Conservation (phyloP, 2,113 vertebrate species). For the Brienomyrus longianalis region DNA sequence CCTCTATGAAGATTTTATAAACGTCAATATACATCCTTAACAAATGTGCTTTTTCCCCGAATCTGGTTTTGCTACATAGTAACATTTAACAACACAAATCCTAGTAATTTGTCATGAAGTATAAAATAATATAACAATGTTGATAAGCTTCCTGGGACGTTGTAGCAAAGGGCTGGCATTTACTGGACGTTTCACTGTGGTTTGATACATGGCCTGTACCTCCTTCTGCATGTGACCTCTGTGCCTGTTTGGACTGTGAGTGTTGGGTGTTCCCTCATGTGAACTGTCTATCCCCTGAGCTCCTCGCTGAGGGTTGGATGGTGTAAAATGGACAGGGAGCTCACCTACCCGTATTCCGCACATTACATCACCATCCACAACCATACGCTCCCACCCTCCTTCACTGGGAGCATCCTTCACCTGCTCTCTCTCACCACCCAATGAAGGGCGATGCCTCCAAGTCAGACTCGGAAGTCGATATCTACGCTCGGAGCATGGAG, state of each 20-base stretch:
- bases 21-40: background rate
- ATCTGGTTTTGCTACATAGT: background rate
- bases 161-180: constrained; percentile 8
- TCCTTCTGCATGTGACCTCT: constrained; percentile 29
- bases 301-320: constrained; percentile 20
- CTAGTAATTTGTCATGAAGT: background rate
- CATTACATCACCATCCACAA: background rate
- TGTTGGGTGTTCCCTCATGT: constrained; percentile 15
- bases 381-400: background rate
- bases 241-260: constrained; percentile 8
- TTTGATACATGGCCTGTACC: constrained; percentile 15
- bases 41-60: background rate
- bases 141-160: constrained; percentile 1
- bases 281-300: constrained; percentile 24
- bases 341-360: background rate
- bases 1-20: background rate
- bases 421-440: background rate
- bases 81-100: background rate
- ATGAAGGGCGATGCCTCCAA: constrained; percentile 83
- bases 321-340: constrained; percentile 17
- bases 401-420: background rate
- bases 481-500: constrained; percentile 73
- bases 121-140: background rate
- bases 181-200: constrained; percentile 34
- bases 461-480: constrained; percentile 78